Evolutionary conservation across 2,797 vertebrate genomes (phyloP), one percentile per base, ranked within the genome.

Genomic region (Phoxinus dragarum): DNA sequence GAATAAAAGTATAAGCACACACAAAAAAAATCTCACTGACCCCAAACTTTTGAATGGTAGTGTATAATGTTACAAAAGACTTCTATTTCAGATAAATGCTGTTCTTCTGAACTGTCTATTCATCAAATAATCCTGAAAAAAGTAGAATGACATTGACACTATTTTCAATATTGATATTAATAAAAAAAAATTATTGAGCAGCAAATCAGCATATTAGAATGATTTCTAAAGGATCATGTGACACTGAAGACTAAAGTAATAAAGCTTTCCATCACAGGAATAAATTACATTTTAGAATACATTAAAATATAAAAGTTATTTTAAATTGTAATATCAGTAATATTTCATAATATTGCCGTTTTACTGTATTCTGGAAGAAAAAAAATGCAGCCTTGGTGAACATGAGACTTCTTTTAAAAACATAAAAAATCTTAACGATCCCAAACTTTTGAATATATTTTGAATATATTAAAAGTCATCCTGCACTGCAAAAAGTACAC

Each of bases 401-500:
- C 54, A 56, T 56, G 21, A 66, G 6, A 61, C n/a, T 61, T 61
- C 4, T 5, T 11, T 11, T 5, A 23, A 56, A 59, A n/a, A 10
- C 54, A 59, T 10, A 1, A 56, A 23, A 5, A 2, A 61, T 14
- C 2, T 31, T 16, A 64, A 27, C 11, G 12, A 64, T 31, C 27
- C 11, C 27, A 44, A 38, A 17, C 23, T 6, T 36, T 76, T 21
- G 5, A 27, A 27, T 27, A 27, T 27, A 27, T 27, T 27, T 27
- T 27, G 27, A 27, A 27, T 3, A 40, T 61, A 66, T 40, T 23
- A 69, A 71, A 40, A 21, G 40, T 8, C 23, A 11, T 16, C 36
- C 36, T 38, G 89, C 74, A 84, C 72, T 42, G 88, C 90, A 90
- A 89, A 85, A 90, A 91, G 88, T 90, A 85, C 23, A 38, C 77